Base-by-base conservation (phyloP, 2,888 invertebrate species). In the Campoletis raptor region DNA sequence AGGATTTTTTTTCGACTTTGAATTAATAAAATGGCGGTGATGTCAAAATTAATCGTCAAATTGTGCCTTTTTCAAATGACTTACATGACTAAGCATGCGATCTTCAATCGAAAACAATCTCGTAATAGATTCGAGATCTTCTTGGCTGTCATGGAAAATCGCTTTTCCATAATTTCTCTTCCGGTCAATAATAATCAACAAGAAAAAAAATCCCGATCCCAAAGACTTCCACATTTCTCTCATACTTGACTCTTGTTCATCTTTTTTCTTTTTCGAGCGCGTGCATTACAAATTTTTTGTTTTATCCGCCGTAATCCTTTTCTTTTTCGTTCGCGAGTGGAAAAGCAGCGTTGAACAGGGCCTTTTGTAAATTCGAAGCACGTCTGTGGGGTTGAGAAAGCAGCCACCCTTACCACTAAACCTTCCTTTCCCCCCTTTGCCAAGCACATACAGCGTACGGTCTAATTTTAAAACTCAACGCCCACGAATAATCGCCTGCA, bases 381-480 rank as follows among this genome's bases (percentile, higher is more conserved):
- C 85, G 85, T 85, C 81, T 72, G 45, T 30, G 48, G 30, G 45
- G 70, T 67, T 36, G 66, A 70, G 48, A n/a, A 40, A 9, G 67
- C 21, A 30, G 72, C 67, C 52, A 72, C 83, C 70, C 80, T 79
- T 74, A 37, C 57, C 37, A 45, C 21, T 45, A 24, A 52, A 48
- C 52, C 15, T 42, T 21, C 6, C 24, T 6, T 8, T 45, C 21
- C 45, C 15, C 42, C 5, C n/a, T 67, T 67, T 9, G 0, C 48
- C n/a, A 18, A 15, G 45, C 40, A 18, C 78, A 67, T 69, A 69
- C 54, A 54, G 40, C 66, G 18, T 48, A 64, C 24, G 54, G 67
- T 42, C 83, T 83, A 86, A 86, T 86, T 83, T 83, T 78, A 73
- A 86, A 83, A 83, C 83, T 86, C 86, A 48, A 83, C 78, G 81